phyloP scores from a whole-genome alignment of 2,113 vertebrate genomes.

The Cyrtonyx montezumae region DNA sequence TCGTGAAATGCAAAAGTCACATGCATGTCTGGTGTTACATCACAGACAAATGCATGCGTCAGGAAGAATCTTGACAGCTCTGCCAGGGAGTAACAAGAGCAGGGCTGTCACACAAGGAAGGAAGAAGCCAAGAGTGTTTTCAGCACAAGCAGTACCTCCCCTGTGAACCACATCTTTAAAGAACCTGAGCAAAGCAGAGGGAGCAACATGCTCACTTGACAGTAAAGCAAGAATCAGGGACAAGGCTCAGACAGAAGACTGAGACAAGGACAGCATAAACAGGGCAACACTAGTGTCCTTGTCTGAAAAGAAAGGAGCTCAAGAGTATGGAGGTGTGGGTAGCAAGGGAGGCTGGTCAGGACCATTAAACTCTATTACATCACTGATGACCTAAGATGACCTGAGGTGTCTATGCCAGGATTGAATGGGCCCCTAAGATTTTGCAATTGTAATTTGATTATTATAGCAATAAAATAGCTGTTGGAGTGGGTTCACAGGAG shows the following conservation, averaged over 20 bases:
- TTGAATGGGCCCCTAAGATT: not conserved
- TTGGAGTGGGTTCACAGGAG: no score
- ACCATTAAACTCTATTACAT: not conserved
- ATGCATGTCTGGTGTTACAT: no score
- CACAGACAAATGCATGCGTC: not conserved
- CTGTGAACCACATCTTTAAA: not conserved
- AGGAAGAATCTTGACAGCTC: not conserved
- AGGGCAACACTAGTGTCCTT: not conserved
- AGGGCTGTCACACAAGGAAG: not conserved
- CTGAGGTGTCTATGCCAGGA: not conserved
- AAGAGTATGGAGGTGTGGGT: not conserved
- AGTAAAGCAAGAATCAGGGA: not conserved
- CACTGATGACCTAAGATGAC: not conserved
- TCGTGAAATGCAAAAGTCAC: not conserved
- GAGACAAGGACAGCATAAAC: accelerated
- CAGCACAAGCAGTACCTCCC: not conserved
- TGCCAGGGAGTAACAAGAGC: not conserved
- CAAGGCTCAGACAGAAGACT: accelerated
- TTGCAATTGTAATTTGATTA: not conserved
- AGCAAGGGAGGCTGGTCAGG: not conserved
- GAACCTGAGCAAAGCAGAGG: not conserved
- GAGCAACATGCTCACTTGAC: accelerated
- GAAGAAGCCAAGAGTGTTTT: not conserved
- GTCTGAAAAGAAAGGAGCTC: not conserved
- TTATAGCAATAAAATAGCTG: not conserved